phyloP scores from a whole-genome alignment of 2,113 vertebrate genomes.

The Thinocorus orbignyianus region DNA sequence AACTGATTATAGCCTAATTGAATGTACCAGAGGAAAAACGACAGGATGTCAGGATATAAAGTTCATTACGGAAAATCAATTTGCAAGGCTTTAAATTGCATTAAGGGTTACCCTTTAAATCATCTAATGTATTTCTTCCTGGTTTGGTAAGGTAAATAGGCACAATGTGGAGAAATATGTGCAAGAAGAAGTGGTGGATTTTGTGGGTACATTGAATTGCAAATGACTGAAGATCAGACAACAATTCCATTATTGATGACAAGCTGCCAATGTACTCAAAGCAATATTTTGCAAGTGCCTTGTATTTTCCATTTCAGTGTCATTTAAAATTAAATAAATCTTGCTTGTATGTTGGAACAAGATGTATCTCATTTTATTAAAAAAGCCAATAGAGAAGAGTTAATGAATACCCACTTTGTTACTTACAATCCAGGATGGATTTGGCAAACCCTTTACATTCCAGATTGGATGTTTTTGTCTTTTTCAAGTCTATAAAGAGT shows the following conservation, averaged over 20 bases:
- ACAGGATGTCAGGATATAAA: conserved; percentile 65
- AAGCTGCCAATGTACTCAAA: conserved; percentile 19
- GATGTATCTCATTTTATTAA: not conserved
- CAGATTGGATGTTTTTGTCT: not conserved
- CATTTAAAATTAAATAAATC: conserved; percentile 19
- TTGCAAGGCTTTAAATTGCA: conserved; percentile 58
- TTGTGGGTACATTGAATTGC: conserved; percentile 42
- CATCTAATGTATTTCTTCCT: conserved; percentile 40
- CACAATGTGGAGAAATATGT: conserved; percentile 36
- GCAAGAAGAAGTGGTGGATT: conserved; percentile 21
- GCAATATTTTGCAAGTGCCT: conserved; percentile 3
- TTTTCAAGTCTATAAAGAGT: conserved; percentile 6
- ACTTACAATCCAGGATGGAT: not conserved
- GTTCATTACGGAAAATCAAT: conserved; percentile 69
- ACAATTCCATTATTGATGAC: conserved; percentile 49
- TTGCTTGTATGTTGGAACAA: not conserved
- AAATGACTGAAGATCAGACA: conserved; percentile 55
- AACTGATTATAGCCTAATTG: conserved; percentile 51
- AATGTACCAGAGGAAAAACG: conserved; percentile 38
- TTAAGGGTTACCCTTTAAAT: conserved; percentile 62
- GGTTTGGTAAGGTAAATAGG: conserved; percentile 45
- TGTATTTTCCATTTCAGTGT: not conserved
- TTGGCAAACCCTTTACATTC: not conserved
- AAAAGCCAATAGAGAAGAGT: not conserved
- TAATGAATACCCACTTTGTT: conserved; percentile 8